A percentile compares a stretch with the other conserved stretches of the same genome.
Conservation (phyloP, 2,113 vertebrate species). For the Protomyctophum bolini region DNA sequence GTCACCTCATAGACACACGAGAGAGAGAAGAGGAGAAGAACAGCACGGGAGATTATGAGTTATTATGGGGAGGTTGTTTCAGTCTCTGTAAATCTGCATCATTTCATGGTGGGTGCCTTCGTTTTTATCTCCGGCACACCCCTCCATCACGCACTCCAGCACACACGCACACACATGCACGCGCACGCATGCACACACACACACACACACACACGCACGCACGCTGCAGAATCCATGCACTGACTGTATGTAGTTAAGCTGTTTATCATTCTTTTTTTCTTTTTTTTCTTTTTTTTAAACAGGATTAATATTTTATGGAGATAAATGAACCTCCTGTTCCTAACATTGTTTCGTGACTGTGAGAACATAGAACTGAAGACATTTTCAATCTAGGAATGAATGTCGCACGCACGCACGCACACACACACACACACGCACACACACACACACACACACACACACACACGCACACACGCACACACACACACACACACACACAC, state of each 20-base stretch:
- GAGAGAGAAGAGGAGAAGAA: constrained; percentile 5
- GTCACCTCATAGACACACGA: no score
- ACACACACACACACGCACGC: no score
- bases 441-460: no score
- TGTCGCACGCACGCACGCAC: no score
- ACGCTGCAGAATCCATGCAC: no score
- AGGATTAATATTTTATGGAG: constrained; percentile 51
- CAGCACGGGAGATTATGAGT: constrained; percentile 10
- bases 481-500: no score
- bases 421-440: no score
- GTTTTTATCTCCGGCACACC: constrained; percentile 42
- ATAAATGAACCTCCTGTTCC: constrained; percentile 46
- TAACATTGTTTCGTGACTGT: constrained; percentile 45
- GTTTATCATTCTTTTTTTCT: constrained; percentile 46
- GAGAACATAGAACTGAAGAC: constrained; percentile 36
- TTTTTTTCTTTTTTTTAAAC: constrained; percentile 27
- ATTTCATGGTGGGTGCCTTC: constrained; percentile 47
- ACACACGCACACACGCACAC: no score
- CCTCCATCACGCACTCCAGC: not conserved
- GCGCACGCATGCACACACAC: no score
- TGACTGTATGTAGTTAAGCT: constrained; percentile 50
- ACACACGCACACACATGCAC: no score
- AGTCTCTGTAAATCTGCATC: constrained; percentile 31
- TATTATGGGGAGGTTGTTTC: not conserved
- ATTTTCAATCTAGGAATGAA: constrained; percentile 10